These are phyloP conservation scores for Idaea dimidiata DNA, from an alignment of 2,888 invertebrate species.

Conservation along the genomic window DNA sequence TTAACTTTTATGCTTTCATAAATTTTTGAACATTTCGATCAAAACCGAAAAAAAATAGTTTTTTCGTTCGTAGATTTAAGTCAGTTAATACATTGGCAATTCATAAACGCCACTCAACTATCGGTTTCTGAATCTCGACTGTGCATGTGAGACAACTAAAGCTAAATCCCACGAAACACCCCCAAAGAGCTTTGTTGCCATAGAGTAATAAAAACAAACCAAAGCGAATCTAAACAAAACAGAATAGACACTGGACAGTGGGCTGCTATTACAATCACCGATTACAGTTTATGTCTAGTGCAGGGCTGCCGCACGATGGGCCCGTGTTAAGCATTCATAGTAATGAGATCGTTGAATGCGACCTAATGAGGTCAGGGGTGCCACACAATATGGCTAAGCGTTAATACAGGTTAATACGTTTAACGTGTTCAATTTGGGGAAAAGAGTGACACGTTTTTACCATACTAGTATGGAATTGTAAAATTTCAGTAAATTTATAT, in stretches of 20 bases:
- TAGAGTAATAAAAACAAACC: not conserved
- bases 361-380: conserved; percentile 51
- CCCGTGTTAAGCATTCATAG: conserved; percentile 40
- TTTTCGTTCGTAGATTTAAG: too few relatives aligned
- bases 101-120: too few relatives aligned
- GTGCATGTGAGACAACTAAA: too few relatives aligned
- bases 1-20: too few relatives aligned
- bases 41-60: too few relatives aligned
- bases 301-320: conserved; percentile 22
- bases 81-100: too few relatives aligned
- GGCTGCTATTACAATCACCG: conserved; percentile 12
- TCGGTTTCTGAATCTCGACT: too few relatives aligned
- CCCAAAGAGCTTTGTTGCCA: not conserved
- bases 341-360: conserved; percentile 54
- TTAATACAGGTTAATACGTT: conserved; percentile 15
- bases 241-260: not conserved
- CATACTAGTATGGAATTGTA: conserved; percentile 7
- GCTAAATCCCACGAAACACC: too few relatives aligned
- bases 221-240: conserved; percentile 3
- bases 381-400: conserved; percentile 10
- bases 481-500: too few relatives aligned
- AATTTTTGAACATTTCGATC: too few relatives aligned
- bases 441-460: conserved; percentile 20
- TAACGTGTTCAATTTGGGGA: conserved; percentile 12
- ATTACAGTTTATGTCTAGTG: conserved; percentile 16